Evolutionary conservation across 2,113 vertebrate species (phyloP).

Genomic region (Azemiops feae): DNA sequence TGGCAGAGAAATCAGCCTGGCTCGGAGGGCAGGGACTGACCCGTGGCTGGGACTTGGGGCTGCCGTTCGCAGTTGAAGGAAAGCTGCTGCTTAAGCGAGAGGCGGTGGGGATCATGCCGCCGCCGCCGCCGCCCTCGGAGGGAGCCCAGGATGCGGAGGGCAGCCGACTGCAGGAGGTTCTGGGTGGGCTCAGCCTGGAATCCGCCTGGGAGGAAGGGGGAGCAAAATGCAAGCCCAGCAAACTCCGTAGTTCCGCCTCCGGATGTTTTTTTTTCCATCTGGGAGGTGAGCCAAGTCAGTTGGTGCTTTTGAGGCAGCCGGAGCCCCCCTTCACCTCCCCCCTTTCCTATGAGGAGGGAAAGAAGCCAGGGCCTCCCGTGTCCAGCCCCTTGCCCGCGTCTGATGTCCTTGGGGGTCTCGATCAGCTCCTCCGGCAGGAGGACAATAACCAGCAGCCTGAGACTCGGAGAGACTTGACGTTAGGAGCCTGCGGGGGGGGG

Average conservation of each 20-base stretch:
- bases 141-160: background rate
- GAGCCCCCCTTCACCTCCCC: background rate
- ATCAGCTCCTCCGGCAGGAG: background rate
- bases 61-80: background rate
- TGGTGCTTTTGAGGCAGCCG: background rate
- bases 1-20: background rate
- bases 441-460: background rate
- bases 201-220: background rate
- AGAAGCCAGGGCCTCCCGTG: background rate
- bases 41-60: background rate
- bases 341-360: background rate
- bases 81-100: background rate
- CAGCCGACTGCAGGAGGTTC: background rate
- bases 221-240: background rate
- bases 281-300: background rate
- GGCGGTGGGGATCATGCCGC: background rate
- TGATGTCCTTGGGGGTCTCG: background rate
- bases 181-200: background rate
- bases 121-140: background rate
- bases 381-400: background rate
- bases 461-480: background rate
- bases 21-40: background rate
- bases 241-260: background rate
- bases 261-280: background rate
- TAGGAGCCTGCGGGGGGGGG: background rate